Evolutionary conservation across 2,888 invertebrate genomes (phyloP).

Genomic region (Meta bourneti): DNA sequence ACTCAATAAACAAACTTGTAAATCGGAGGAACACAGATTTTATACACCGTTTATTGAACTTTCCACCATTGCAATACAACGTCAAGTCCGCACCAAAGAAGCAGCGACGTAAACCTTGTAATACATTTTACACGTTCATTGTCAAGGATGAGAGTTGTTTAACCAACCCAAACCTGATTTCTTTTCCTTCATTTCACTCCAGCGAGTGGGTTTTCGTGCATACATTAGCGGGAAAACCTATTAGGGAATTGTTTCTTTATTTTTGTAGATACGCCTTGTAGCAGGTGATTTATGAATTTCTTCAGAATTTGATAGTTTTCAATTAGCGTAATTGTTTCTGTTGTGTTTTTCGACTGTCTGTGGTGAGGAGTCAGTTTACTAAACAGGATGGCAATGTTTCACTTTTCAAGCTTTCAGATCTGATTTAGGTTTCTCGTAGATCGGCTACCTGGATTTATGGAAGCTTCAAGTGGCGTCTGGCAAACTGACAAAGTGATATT

Average conservation of each 20-base stretch:
- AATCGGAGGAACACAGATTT: no score
- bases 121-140: slow-evolving; percentile 9
- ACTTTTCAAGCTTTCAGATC: no score
- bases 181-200: background rate
- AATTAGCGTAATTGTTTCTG: background rate
- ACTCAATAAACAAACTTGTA: no score
- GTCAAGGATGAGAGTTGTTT: background rate
- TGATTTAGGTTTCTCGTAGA: no score
- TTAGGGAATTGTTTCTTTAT: background rate
- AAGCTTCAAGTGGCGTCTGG: no score
- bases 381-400: no score
- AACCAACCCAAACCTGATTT: slow-evolving; percentile 9
- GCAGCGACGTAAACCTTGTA: background rate
- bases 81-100: no score
- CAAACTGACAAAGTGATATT: no score
- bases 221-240: slow-evolving; percentile 9
- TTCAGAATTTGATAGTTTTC: background rate
- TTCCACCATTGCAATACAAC: no score
- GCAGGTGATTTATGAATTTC: slow-evolving; percentile 13
- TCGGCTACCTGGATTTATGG: no score
- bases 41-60: no score
- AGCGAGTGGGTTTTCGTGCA: slow-evolving; percentile 18
- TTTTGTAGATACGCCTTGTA: background rate
- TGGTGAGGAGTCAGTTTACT: no score
- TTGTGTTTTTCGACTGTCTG: background rate